phyloP scores from a whole-genome alignment of 1,140 invertebrate genomes.

The Drosophila subobscura region DNA sequence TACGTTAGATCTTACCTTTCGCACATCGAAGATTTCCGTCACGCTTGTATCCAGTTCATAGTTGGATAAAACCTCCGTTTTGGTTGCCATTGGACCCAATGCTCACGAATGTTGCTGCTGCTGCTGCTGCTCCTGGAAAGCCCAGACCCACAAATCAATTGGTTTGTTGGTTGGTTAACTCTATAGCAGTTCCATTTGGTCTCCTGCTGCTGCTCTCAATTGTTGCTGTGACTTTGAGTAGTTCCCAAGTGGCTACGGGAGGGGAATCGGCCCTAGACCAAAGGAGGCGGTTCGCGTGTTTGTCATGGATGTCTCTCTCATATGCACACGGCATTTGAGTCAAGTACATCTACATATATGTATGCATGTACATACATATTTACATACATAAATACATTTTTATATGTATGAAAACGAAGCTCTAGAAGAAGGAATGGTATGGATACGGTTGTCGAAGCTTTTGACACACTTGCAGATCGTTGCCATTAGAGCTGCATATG shows the following conservation, averaged over 20 bases:
- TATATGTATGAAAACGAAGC: too few relatives aligned
- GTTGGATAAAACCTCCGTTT: conserved; percentile 53
- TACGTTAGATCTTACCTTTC: conserved; percentile 52
- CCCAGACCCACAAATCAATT: too few relatives aligned
- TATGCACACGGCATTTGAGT: conserved; percentile 48
- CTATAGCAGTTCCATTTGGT: not conserved
- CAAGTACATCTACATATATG: not conserved
- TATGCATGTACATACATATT: not conserved
- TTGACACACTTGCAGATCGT: too few relatives aligned
- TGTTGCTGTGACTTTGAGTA: conserved; percentile 21
- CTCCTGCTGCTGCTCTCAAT: conserved; percentile 1
- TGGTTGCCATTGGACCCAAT: conserved; percentile 31
- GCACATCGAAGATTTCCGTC: conserved; percentile 58
- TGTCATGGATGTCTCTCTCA: conserved; percentile 27
- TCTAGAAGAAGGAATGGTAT: too few relatives aligned
- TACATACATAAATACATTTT: not conserved
- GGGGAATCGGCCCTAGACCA: conserved; percentile 21
- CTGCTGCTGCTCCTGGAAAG: not conserved
- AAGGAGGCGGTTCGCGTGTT: conserved; percentile 42
- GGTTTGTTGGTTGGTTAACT: not conserved
- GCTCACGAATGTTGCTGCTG: too few relatives aligned
- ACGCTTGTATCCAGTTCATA: conserved; percentile 66
- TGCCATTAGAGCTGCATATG: too few relatives aligned
- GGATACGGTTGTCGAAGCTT: too few relatives aligned
- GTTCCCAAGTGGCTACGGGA: conserved; percentile 20